phyloP scores from a whole-genome alignment of 2,888 invertebrate genomes.

The Cabera pusaria region DNA sequence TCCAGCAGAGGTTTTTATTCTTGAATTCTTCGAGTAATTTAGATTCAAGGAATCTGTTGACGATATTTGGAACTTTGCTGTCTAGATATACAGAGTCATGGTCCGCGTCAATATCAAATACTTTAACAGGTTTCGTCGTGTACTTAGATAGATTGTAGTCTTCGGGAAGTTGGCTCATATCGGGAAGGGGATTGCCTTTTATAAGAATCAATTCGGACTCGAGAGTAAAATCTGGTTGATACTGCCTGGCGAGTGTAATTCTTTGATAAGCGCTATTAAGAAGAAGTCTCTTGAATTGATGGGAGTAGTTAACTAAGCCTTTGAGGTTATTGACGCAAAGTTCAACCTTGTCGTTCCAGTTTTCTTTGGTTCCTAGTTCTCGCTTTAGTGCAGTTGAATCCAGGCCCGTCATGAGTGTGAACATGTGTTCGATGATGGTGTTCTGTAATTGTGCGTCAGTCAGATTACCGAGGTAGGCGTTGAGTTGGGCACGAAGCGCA shows the following conservation, averaged over 20 bases:
- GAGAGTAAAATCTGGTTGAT: slow-evolving; percentile 38
- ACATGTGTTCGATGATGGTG: slow-evolving; percentile 42
- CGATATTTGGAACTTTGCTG: slow-evolving; percentile 40
- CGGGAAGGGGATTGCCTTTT: slow-evolving; percentile 40
- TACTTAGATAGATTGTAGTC: slow-evolving; percentile 46
- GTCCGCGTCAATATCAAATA: slow-evolving; percentile 38
- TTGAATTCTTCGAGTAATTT: slow-evolving; percentile 39
- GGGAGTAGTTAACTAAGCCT: slow-evolving; percentile 36
- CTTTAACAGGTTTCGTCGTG: slow-evolving; percentile 33
- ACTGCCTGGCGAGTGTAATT: slow-evolving; percentile 38
- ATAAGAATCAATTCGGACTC: slow-evolving; percentile 43
- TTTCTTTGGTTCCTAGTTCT: slow-evolving; percentile 32
- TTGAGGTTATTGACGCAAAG: slow-evolving; percentile 34
- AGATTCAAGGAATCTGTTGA: slow-evolving; percentile 40
- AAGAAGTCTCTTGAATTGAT: slow-evolving; percentile 42
- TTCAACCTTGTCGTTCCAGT: slow-evolving; percentile 42
- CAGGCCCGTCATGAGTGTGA: slow-evolving; percentile 39
- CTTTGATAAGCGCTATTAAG: slow-evolving; percentile 41
- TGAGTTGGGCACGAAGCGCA: slow-evolving; percentile 40
- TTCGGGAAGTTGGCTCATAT: slow-evolving; percentile 28
- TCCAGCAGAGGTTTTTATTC: slow-evolving; percentile 35
- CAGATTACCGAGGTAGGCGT: slow-evolving; percentile 42
- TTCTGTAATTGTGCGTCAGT: slow-evolving; percentile 41
- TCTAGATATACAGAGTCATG: slow-evolving; percentile 37
- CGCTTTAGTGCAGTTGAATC: slow-evolving; percentile 32